These are phyloP conservation scores for Epistrophella euchroma DNA, from an alignment of 2,888 invertebrate genomes.

Conservation along the genomic window DNA sequence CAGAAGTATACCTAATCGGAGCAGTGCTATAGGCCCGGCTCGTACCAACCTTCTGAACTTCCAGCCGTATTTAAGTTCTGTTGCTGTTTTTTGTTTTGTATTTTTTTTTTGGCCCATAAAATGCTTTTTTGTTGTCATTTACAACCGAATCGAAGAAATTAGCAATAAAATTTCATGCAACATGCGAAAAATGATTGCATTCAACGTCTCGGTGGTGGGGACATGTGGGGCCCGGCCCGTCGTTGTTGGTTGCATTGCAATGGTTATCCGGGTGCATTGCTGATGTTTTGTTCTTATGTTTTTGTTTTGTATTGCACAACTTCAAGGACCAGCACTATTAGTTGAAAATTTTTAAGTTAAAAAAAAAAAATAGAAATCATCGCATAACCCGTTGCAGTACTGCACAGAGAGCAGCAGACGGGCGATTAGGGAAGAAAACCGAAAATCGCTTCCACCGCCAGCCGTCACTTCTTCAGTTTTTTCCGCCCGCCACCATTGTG, in stretches of 20 bases:
- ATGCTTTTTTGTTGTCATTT: constrained; percentile 21
- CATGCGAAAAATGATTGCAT: constrained; percentile 73
- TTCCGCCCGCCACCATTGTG: constrained; percentile 2
- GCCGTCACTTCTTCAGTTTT: constrained; percentile 18
- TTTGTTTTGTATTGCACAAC: constrained; percentile 43
- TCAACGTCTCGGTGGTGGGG: constrained; percentile 11
- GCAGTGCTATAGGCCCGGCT: background rate
- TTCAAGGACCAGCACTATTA: constrained; percentile 65
- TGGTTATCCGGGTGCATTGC: constrained; percentile 48
- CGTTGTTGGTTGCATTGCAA: too few relatives aligned
- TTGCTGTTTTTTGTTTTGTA: background rate
- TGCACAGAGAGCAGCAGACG: background rate
- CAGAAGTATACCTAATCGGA: background rate
- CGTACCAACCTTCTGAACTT: constrained; percentile 17
- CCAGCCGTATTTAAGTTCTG: constrained; percentile 41
- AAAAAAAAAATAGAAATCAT: constrained; percentile 26
- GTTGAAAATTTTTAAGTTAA: constrained; percentile 51
- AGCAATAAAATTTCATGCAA: constrained; percentile 72
- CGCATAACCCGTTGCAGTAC: constrained; percentile 27
- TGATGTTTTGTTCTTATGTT: constrained; percentile 34
- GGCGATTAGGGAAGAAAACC: constrained; percentile 42
- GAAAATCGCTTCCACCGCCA: constrained; percentile 56
- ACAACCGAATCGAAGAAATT: constrained; percentile 65
- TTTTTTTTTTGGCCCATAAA: constrained; percentile 4
- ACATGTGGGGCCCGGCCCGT: too few relatives aligned